Base-by-base conservation (phyloP, 1,140 invertebrate genomes). In the Cydia pomonella region DNA sequence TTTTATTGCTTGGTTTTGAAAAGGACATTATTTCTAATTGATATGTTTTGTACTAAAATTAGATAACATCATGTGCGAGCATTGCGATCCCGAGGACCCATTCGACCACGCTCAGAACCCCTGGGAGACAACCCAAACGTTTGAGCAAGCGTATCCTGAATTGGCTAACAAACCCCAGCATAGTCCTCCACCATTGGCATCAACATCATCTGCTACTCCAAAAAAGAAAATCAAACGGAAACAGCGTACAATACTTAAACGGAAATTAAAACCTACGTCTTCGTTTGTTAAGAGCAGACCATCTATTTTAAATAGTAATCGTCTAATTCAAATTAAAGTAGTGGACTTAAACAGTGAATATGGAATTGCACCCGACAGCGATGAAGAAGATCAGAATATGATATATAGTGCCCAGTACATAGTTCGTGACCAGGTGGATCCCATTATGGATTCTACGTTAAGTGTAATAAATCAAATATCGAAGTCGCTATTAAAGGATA, bases 401-500 rank as follows among this genome's bases (percentile, higher is more conserved):
- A 23, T 72, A 47, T 47, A 21, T 23, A 72, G 38, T 44, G 38
- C 71, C 9, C 38, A 72, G 33, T 71, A 71, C 33, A 29, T 71
- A 29, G 66, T 41, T 12, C 27, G n/a, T 33, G 33, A 71, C 25
- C 33, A 25, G 21, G 21, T 71, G 7, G 66, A 71, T 21, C 16
- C 29, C 16, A 71, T 72, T 47, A 13, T 47, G 16, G 71, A 72
- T 38, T 38, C 21, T 21, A 18, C 33, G 12, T 72, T 72, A 18
- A 47, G 71, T 72, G 53, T 59, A 73, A 59, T 53, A n/a, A 53
- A 53, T 53, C 50, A 53, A 53, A 53, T 53, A 53, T 53, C 50
- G 1, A 53, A 53, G n/a, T 53, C 50, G 16, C 9, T 53, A 13
- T 53, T 53, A 18, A 53, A 53, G 16, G 50, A 53, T n/a, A 53